Evolutionary conservation across 2,113 vertebrate genomes (phyloP).

Genomic region (Euleptes europaea): DNA sequence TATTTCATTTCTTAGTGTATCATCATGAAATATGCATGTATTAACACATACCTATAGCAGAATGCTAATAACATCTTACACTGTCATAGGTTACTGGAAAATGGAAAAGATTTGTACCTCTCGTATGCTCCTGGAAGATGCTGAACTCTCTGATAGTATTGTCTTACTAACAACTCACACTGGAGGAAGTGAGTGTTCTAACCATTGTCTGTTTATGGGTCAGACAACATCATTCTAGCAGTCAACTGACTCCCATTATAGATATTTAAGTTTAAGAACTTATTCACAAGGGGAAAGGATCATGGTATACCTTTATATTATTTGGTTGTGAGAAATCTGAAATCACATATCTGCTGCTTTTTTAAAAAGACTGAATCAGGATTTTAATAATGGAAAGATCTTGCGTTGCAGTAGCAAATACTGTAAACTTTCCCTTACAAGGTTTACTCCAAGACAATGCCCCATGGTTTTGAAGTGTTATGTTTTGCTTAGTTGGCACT

Average conservation of each 20-base stretch:
- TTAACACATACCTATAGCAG: conserved; percentile 70
- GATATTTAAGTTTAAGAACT: conserved; percentile 11
- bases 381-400: neutral
- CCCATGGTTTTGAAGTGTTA: neutral
- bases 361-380: neutral
- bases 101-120: conserved; percentile 92
- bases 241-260: conserved; percentile 5
- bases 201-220: conserved; percentile 58
- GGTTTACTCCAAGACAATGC: neutral
- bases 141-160: conserved; percentile 91
- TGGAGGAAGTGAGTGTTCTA: conserved; percentile 97
- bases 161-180: conserved; percentile 95
- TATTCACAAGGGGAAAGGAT: neutral
- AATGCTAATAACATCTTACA: conserved; percentile 79
- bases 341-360: conserved; percentile 17
- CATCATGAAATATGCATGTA: conserved; percentile 68
- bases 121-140: conserved; percentile 88
- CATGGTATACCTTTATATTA: conserved; percentile 50
- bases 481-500: neutral
- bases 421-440: conserved; percentile 3
- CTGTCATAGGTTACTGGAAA: conserved; percentile 98
- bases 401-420: neutral
- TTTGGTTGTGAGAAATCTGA: neutral
- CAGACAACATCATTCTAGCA: conserved; percentile 35
- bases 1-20: conserved; percentile 46